A percentile compares a stretch with the other conserved stretches of the same genome.
Evolutionary conservation across 2,797 vertebrate species (phyloP).

Genomic region (Oceanodroma leucorhoa): DNA sequence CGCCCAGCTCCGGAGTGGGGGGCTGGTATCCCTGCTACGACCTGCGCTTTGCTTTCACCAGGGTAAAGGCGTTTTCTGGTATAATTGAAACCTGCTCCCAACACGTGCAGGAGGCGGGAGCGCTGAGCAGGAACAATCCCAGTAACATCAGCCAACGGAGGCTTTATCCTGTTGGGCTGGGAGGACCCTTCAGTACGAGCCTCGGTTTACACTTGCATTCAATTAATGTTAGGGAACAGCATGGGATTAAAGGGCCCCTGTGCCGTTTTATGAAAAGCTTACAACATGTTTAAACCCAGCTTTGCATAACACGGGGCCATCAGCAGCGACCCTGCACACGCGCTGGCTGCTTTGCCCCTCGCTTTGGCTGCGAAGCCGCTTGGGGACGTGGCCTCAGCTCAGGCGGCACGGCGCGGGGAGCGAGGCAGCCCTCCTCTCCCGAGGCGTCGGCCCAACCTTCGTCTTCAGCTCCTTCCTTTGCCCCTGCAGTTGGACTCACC

Average conservation of each 20-base stretch:
- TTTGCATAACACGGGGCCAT: not conserved
- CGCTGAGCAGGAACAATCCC: not conserved
- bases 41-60: not conserved
- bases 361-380: not conserved
- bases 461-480: not conserved
- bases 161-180: fast-evolving
- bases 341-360: not conserved
- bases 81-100: not conserved
- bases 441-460: not conserved
- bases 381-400: not conserved
- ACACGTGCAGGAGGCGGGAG: not conserved
- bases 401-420: not conserved
- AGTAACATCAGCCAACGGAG: not conserved
- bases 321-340: not conserved
- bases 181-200: fast-evolving
- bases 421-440: not conserved
- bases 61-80: not conserved
- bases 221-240: not conserved
- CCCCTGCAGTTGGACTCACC: not conserved
- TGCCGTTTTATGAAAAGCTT: not conserved
- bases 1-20: not conserved
- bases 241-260: fast-evolving
- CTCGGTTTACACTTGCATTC: not conserved
- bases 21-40: fast-evolving
- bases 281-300: not conserved